Base-by-base conservation (phyloP, 2,888 invertebrate genomes). In the Lydus trimaculatus region DNA sequence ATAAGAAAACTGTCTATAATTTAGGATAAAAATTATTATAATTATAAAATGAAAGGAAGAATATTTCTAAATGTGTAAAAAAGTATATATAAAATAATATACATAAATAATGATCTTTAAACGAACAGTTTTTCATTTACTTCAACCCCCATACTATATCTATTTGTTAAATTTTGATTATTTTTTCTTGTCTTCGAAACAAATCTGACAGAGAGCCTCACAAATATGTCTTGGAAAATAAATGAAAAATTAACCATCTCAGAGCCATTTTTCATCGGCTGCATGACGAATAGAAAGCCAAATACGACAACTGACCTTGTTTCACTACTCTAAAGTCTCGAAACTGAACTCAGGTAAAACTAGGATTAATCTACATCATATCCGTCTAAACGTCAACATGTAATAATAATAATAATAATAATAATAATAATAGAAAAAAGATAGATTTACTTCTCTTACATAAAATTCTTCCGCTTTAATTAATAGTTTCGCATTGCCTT, bases 1-100 rank as follows among this genome's bases (percentile, higher is more conserved):
- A 66, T 69, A 73, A 70, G 66, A 76, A 81, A 79, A 79, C 79
- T 83, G 82, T 84, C 83, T 84, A 83, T 84, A 81, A 81, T 81
- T 72, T 84, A 84, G 83, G 82, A 80, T 76, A 43, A 76, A 80
- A 79, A 79, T 81, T 82, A 84, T 83, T 82, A 84, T 83, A 80
- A 84, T 84, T 83, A 84, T 81, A 81, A 80, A 79, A 80, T 80
- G 82, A 81, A 83, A 48, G 20, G 48, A 20, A 80, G 82, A 80
- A 80, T 83, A 84, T 85, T 84, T 85, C 84, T 85, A 84, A 85
- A 84, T 85, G 85, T 85, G 83, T 84, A 84, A 84, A 84, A 84
- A 43, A 43, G 2, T 28, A 28, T 43, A 48, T 48, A 48, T 48
- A 48, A 48, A 48, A 48, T 48, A 43, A 48, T 84, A 84, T 84